Percentiles rank a stretch among this genome's conserved stretches.
phyloP scores from a whole-genome alignment of 2,113 vertebrate species.

The Xenopus laevis region DNA sequence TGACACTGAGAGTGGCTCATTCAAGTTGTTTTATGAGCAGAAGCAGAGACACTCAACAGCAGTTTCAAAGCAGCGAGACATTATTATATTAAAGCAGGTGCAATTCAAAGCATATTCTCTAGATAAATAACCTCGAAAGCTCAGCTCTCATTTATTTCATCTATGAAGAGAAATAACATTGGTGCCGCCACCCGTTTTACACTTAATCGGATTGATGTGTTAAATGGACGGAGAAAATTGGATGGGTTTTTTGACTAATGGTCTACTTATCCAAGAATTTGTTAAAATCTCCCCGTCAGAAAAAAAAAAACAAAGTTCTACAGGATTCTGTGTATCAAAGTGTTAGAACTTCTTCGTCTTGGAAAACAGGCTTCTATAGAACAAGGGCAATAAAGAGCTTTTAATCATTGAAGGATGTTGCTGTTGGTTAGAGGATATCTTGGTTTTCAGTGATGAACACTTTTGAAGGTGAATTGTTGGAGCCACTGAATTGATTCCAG shows the following conservation, averaged over 20 bases:
- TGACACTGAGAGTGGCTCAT: no score
- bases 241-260: background rate
- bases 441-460: background rate
- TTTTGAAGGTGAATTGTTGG: conserved; percentile 22
- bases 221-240: no score
- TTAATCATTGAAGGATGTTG: conserved; percentile 1
- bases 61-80: no score
- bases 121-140: no score
- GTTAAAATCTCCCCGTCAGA: background rate
- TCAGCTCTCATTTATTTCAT: no score
- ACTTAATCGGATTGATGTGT: no score
- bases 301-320: background rate
- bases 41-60: no score
- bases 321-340: background rate
- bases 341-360: background rate
- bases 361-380: background rate
- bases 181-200: no score
- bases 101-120: no score
- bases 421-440: background rate
- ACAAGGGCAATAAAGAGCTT: background rate
- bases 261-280: background rate
- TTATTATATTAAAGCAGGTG: no score
- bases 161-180: no score
- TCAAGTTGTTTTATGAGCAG: no score
- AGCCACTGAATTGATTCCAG: conserved; percentile 31